Evolutionary conservation across 2,113 vertebrate genomes (phyloP).

Genomic region (Perca schrenkii): DNA sequence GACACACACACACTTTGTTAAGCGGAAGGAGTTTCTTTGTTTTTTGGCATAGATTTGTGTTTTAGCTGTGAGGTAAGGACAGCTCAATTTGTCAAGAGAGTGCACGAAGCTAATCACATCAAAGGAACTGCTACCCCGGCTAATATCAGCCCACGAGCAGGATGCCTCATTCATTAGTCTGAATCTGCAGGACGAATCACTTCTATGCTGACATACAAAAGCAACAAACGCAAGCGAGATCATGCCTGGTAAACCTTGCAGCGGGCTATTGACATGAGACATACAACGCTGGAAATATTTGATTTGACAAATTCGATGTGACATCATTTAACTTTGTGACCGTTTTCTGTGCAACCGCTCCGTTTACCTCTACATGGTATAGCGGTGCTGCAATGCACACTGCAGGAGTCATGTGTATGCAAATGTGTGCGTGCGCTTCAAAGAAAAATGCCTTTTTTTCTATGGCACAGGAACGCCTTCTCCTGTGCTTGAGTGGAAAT

Average conservation of each 20-base stretch:
- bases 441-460: conserved; percentile 58
- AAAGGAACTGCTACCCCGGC: conserved; percentile 79
- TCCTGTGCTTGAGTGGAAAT: conserved; percentile 47
- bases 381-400: conserved; percentile 42
- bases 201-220: conserved; percentile 68
- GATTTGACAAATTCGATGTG: conserved; percentile 35
- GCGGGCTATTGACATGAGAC: conserved; percentile 24
- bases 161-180: conserved; percentile 80
- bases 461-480: conserved; percentile 24
- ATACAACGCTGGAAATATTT: conserved; percentile 46
- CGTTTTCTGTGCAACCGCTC: conserved; percentile 8
- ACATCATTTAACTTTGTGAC: conserved; percentile 38
- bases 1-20: conserved; percentile 28
- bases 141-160: conserved; percentile 77
- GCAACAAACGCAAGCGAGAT: conserved; percentile 44
- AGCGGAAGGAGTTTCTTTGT: conserved; percentile 60
- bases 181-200: conserved; percentile 80
- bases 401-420: conserved; percentile 59
- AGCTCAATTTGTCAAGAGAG: conserved; percentile 81
- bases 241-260: conserved; percentile 25
- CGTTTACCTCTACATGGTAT: conserved; percentile 39
- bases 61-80: conserved; percentile 76
- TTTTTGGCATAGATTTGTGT: conserved; percentile 80
- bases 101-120: conserved; percentile 81
- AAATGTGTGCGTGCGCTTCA: conserved; percentile 51